Evolutionary conservation across 1,140 invertebrate species (phyloP).

Genomic region (Latrodectus geometricus): DNA sequence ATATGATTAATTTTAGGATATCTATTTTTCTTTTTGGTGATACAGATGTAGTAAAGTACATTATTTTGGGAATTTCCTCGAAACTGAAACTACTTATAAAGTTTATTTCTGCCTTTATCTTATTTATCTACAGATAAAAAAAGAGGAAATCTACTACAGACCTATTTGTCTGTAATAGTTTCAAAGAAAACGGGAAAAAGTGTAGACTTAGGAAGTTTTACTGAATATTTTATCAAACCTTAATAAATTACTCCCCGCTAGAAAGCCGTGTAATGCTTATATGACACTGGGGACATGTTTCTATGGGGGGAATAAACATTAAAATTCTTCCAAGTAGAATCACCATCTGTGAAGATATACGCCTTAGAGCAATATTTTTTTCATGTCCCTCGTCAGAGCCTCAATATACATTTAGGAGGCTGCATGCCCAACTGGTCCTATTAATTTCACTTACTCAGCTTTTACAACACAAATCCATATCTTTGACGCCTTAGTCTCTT

Average conservation of each 20-base stretch:
- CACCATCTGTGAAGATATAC: background rate
- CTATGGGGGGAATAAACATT: background rate
- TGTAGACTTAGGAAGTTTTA: background rate
- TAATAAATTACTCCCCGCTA: constrained; percentile 15
- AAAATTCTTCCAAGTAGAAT: background rate
- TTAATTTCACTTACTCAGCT: constrained; percentile 55
- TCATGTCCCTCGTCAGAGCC: background rate
- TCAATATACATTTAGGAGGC: background rate
- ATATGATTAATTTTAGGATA: too few relatives aligned
- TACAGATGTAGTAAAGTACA: too few relatives aligned
- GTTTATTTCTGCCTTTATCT: too few relatives aligned
- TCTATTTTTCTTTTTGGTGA: too few relatives aligned
- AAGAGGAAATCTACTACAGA: too few relatives aligned
- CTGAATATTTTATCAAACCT: background rate
- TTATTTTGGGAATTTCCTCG: too few relatives aligned
- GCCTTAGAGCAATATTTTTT: background rate
- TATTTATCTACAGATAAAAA: too few relatives aligned
- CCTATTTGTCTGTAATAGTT: too few relatives aligned
- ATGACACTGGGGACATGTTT: background rate
- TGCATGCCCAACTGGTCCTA: background rate
- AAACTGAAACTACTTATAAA: too few relatives aligned
- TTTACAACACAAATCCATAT: background rate
- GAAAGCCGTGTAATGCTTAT: constrained; percentile 5
- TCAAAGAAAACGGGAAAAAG: too few relatives aligned
- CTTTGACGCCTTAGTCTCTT: background rate